Evolutionary conservation across 2,113 vertebrate genomes (phyloP).

Genomic region (Salvelinus sp.): DNA sequence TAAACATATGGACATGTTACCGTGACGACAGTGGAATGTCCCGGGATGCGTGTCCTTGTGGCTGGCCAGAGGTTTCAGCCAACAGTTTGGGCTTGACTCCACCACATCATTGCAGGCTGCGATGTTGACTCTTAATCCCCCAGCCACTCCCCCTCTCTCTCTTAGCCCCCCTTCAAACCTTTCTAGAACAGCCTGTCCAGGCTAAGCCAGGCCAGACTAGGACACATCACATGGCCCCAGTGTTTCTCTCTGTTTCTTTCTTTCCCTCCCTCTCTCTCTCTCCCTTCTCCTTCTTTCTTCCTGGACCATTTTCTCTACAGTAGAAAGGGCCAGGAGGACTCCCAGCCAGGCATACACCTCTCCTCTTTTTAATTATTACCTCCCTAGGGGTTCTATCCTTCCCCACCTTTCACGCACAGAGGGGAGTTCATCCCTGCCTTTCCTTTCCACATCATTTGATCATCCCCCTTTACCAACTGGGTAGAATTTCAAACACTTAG

Average conservation of each 20-base stretch:
- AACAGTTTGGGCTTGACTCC: not conserved
- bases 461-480: not conserved
- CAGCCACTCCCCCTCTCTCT: not conserved
- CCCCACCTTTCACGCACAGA: not conserved
- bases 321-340: not conserved
- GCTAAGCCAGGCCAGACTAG: not conserved
- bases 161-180: not conserved
- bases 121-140: not conserved
- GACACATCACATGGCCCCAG: not conserved
- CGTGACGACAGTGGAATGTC: not conserved
- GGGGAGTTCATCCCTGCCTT: not conserved
- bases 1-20: not conserved
- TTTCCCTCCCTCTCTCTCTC: not conserved
- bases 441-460: not conserved
- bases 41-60: not conserved
- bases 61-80: not conserved
- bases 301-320: too few species aligned
- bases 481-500: not conserved
- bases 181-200: not conserved
- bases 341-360: not conserved
- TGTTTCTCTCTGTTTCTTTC: not conserved
- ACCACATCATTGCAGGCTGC: slow-evolving; percentile 4
- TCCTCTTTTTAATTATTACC: not conserved
- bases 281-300: not conserved
- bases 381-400: not conserved